Evolutionary conservation across 2,888 invertebrate species (phyloP).

Genomic region (Invenusta paracnida): DNA sequence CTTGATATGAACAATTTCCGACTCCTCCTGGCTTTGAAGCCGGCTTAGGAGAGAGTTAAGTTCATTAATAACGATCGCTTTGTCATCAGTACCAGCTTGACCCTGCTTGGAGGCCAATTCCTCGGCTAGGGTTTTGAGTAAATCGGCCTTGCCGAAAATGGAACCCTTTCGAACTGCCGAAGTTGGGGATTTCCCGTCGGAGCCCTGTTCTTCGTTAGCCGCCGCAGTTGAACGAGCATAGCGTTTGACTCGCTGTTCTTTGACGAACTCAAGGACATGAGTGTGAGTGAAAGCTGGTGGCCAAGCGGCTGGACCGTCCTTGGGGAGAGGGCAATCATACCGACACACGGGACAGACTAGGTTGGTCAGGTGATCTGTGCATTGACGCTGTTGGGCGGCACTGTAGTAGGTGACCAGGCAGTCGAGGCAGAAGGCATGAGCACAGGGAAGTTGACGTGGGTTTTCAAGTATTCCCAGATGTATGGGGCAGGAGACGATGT

Average conservation of each 20-base stretch:
- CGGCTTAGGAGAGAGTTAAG: conserved; percentile 12
- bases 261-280: conserved; percentile 24
- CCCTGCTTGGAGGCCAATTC: conserved; percentile 20
- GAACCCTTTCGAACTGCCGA: conserved; percentile 15
- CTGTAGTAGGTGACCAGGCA: not conserved
- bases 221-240: not conserved
- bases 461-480: conserved; percentile 28
- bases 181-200: too few relatives aligned
- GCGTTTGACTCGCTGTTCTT: conserved; percentile 1
- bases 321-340: conserved; percentile 8
- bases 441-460: conserved; percentile 30
- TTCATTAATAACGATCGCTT: conserved; percentile 30
- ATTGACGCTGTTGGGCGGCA: not conserved
- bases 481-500: conserved; percentile 34
- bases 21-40: not conserved
- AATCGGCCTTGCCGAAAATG: conserved; percentile 28
- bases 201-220: not conserved
- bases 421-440: conserved; percentile 30
- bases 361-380: not conserved
- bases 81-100: conserved; percentile 9
- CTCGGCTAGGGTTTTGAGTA: conserved; percentile 27
- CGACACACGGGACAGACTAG: conserved; percentile 31
- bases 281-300: conserved; percentile 10
- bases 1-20: not conserved
- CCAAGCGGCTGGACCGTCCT: conserved; percentile 26